Percentiles rank a stretch among this genome's conserved stretches.
These are phyloP conservation scores for Andrena dorsata DNA, from an alignment of 2,888 invertebrate species.

Conservation along the genomic window DNA sequence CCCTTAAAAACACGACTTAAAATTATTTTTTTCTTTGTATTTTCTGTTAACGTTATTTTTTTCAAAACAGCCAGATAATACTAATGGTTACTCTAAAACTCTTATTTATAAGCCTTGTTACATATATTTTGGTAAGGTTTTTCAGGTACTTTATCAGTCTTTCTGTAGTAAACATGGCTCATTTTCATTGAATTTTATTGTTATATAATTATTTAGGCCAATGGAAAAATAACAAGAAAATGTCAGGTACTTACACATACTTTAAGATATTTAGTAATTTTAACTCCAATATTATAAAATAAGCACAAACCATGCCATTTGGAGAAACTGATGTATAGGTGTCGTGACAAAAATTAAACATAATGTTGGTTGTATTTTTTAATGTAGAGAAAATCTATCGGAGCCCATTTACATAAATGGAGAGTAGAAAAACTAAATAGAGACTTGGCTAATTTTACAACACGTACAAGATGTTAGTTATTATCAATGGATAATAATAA, in stretches of 20 bases:
- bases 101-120: constrained; percentile 26
- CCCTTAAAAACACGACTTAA: constrained; percentile 5
- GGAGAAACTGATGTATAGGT: background rate
- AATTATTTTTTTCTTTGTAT: constrained; percentile 15
- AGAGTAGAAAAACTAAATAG: too few relatives aligned
- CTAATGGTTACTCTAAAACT: constrained; percentile 10
- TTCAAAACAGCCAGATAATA: constrained; percentile 11
- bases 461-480: too few relatives aligned
- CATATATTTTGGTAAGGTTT: constrained; percentile 41
- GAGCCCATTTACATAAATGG: too few relatives aligned
- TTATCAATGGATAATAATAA: background rate
- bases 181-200: constrained; percentile 5
- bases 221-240: background rate
- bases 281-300: background rate
- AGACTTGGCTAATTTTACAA: too few relatives aligned
- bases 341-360: too few relatives aligned
- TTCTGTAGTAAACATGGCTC: constrained; percentile 69
- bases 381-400: too few relatives aligned
- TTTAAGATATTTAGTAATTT: background rate
- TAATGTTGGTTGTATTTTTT: too few relatives aligned
- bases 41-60: constrained; percentile 10
- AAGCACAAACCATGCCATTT: too few relatives aligned
- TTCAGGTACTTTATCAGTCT: constrained; percentile 82
- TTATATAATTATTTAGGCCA: constrained; percentile 1
- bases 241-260: background rate